Evolutionary conservation across 2,797 vertebrate species (phyloP), one percentile per base, ranked within the genome.

Genomic region (Dendrocincla fuliginosa): DNA sequence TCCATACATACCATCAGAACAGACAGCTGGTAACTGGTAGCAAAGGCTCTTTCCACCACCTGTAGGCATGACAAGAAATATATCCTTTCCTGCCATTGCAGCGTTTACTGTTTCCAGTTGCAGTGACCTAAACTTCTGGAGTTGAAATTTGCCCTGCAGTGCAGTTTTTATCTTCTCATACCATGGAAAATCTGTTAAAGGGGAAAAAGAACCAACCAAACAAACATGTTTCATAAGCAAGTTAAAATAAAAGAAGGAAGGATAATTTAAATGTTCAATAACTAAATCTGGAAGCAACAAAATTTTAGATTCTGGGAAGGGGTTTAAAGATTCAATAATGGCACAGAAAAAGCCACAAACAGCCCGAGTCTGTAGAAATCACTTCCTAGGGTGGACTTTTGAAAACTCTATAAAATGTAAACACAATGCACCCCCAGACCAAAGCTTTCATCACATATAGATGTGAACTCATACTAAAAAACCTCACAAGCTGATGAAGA

Each of bases 41-140:
- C 99, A 99, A 64, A 99, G 98, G 78, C 99, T 99, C 93, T 99
- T 99, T 13, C 99, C 99, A 65, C 99, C 98, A 42, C 99, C 99
- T 1, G 99, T 99, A 6, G 99, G 99, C 99, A 99, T 99, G 47
- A 99, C 98, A 46, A 99, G 97, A 96, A 99, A 99, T 41, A 99
- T 78, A 69, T 99, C 99, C 96, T 96, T 98, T 56, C 98, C 98
- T 1, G 98, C 98, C 98, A 99, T 98, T 35, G 98, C 98, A 77
- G 98, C 98, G 63, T 99, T 99, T 85, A 99, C 97, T 41, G 99
- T 98, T 94, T 98, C 98, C 42, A 99, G 97, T 93, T 99, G 99
- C 76, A 99, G 98, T 1, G 98, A 96, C 53, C 99, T 98, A 95
- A 99, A 99, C 74, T 91, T 98, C 33, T 97, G 93, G 22, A 99